Evolutionary conservation across 1,140 invertebrate genomes (phyloP).

Genomic region (Mya arenaria): DNA sequence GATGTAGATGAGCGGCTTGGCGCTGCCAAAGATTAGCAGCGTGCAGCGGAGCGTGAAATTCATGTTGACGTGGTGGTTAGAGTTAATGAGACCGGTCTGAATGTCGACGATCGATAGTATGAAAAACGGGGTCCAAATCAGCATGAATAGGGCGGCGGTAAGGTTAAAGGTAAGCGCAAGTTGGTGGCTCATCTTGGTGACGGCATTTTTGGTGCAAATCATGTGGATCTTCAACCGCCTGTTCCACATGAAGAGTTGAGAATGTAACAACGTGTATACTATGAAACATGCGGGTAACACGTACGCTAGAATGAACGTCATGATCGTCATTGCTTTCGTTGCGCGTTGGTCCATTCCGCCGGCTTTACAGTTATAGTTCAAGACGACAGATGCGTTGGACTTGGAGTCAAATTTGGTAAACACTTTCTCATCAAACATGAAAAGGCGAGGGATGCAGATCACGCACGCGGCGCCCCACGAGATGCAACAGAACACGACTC

Average conservation of each 20-base stretch:
- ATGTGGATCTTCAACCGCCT: neutral
- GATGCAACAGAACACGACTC: neutral
- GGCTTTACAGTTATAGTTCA: neutral
- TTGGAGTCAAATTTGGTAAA: neutral
- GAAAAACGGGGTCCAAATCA: constrained; percentile 44
- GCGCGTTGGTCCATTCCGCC: neutral
- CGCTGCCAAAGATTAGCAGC: constrained; percentile 37
- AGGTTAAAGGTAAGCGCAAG: constrained; percentile 24
- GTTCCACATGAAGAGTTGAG: neutral
- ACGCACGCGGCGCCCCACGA: neutral
- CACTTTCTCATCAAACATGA: constrained; percentile 16
- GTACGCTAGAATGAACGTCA: neutral
- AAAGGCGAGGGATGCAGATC: neutral
- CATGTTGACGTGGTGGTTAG: neutral
- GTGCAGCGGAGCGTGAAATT: constrained; percentile 45
- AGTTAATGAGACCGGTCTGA: neutral
- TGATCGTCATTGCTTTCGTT: neutral
- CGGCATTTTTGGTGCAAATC: neutral
- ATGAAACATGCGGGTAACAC: neutral
- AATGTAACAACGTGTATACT: neutral
- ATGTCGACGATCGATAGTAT: constrained; percentile 30
- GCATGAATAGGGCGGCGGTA: neutral
- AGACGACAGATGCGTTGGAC: neutral
- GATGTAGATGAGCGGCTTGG: constrained; percentile 35
- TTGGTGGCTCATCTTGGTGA: constrained; percentile 1